Evolutionary conservation across 1,140 invertebrate species (phyloP).

Genomic region (Cydia fagiglandana): DNA sequence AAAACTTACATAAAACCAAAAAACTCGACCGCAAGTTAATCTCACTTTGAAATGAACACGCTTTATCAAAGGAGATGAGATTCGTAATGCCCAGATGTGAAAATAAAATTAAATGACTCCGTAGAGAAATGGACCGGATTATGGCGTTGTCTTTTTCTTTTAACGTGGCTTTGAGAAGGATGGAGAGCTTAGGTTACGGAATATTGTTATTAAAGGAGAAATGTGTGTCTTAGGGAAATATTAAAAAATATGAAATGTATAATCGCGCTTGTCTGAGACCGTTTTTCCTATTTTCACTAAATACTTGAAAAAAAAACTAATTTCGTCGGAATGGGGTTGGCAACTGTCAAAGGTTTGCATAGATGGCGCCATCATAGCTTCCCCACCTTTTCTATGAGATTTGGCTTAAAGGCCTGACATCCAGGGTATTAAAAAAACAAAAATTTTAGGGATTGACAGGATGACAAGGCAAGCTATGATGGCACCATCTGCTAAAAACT

Average conservation of each 20-base stretch:
- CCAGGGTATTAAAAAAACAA: too few species aligned
- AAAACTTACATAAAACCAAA: slow-evolving; percentile 13
- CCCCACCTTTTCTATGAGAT: too few species aligned
- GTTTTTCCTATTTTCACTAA: too few species aligned
- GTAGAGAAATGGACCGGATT: slow-evolving; percentile 13
- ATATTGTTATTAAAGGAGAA: not conserved
- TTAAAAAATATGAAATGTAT: not conserved
- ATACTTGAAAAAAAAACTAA: too few species aligned
- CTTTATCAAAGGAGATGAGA: not conserved
- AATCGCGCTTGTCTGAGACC: too few species aligned
- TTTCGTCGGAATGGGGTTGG: too few species aligned
- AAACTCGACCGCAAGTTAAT: not conserved
- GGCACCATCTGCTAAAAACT: too few species aligned
- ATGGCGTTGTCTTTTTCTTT: not conserved
- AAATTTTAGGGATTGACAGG: too few species aligned
- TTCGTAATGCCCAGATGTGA: not conserved
- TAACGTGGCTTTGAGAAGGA: not conserved
- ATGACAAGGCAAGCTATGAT: too few species aligned
- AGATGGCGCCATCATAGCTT: too few species aligned
- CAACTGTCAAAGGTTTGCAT: too few species aligned
- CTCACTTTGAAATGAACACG: not conserved
- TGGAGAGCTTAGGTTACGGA: not conserved
- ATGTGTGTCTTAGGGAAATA: not conserved
- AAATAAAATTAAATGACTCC: slow-evolving; percentile 14
- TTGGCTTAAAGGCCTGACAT: too few species aligned